These are phyloP conservation scores for Balaeniceps rex DNA, from an alignment of 2,113 vertebrate species.

Conservation along the genomic window DNA sequence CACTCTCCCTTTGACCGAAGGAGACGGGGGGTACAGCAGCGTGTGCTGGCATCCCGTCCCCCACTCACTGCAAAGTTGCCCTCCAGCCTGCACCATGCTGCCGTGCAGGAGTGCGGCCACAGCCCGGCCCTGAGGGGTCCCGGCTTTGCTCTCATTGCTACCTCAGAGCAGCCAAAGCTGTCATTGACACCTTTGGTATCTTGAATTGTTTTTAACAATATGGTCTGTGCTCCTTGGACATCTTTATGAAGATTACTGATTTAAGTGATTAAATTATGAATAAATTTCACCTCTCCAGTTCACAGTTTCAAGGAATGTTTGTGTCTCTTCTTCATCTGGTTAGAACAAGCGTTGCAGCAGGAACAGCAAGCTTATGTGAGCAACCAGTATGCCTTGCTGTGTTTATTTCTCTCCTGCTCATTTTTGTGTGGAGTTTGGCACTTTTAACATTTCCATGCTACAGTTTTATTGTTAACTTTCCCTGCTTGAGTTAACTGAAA, in stretches of 20 bases:
- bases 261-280: not conserved
- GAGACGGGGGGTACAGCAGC: not conserved
- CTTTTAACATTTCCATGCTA: not conserved
- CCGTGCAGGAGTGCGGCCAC: not conserved
- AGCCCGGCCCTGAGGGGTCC: not conserved
- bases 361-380: not conserved
- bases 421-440: not conserved
- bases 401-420: not conserved
- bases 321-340: not conserved
- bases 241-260: not conserved
- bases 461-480: constrained; percentile 17
- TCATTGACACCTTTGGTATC: not conserved
- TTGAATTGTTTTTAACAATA: not conserved
- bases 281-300: not conserved
- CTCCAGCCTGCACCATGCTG: not conserved
- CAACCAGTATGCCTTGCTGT: not conserved
- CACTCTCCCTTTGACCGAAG: not conserved
- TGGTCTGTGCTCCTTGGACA: not conserved
- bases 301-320: not conserved
- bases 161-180: not conserved
- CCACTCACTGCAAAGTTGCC: rapidly evolving
- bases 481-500: constrained; percentile 31
- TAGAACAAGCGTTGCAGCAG: not conserved
- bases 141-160: not conserved
- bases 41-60: not conserved